phyloP scores from a whole-genome alignment of 1,140 invertebrate genomes.

The Nomia melanderi region DNA sequence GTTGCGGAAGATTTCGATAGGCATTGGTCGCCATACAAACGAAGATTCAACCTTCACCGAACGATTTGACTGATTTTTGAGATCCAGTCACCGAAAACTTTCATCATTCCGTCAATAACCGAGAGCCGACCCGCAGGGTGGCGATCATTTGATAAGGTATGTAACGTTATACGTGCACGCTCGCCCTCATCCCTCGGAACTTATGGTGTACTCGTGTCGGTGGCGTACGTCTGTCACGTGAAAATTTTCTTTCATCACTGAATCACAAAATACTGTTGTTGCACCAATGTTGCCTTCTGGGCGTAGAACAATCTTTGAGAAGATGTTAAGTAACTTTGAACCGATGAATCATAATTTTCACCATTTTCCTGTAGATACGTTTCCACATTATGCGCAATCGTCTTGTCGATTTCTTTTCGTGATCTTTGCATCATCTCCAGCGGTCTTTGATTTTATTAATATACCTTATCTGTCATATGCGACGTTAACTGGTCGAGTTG shows the following conservation, averaged over 20 bases:
- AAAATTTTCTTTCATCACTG: constrained; percentile 24
- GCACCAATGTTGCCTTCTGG: neutral
- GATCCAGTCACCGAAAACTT: constrained; percentile 80
- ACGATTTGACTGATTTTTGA: constrained; percentile 80
- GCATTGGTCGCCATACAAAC: constrained; percentile 68
- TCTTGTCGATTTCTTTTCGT: too few relatives aligned
- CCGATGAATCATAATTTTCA: constrained; percentile 4
- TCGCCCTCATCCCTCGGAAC: neutral
- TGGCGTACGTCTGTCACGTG: constrained; percentile 21
- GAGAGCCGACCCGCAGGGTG: constrained; percentile 81
- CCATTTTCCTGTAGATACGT: neutral
- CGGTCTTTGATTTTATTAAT: neutral
- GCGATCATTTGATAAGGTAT: constrained; percentile 80
- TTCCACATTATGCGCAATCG: neutral
- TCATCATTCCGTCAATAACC: constrained; percentile 81
- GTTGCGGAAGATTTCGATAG: constrained; percentile 65
- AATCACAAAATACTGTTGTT: neutral
- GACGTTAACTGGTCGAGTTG: constrained; percentile 3
- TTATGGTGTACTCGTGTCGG: neutral
- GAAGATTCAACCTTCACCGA: constrained; percentile 53
- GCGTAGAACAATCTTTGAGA: neutral
- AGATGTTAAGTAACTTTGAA: constrained; percentile 7
- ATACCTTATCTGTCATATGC: neutral
- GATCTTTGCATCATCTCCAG: neutral
- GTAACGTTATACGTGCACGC: neutral